Evolutionary conservation across 2,888 invertebrate genomes (phyloP).

Genomic region (Philopedon plagiatum): DNA sequence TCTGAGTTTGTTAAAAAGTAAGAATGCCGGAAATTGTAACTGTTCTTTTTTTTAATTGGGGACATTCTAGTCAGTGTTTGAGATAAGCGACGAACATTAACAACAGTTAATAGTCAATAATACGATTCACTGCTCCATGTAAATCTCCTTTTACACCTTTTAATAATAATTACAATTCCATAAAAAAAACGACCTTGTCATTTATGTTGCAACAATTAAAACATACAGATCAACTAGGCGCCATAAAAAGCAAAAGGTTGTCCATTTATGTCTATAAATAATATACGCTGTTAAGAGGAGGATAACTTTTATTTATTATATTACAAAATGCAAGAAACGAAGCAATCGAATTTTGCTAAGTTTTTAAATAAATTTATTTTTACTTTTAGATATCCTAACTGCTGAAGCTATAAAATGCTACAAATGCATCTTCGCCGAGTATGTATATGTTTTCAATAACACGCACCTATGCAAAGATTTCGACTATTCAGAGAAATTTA

Average conservation of each 20-base stretch:
- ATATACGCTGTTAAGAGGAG: conserved; percentile 1
- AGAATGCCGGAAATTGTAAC: too few species aligned
- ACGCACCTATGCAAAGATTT: conserved; percentile 80
- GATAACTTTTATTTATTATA: conserved; percentile 27
- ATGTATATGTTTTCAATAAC: conserved; percentile 72
- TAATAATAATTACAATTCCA: background rate
- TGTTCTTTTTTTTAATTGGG: too few species aligned
- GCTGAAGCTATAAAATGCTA: conserved; percentile 75
- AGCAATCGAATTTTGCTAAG: background rate
- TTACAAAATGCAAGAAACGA: conserved; percentile 15
- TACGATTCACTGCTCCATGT: background rate
- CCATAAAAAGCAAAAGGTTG: conserved; percentile 18
- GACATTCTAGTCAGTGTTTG: too few species aligned
- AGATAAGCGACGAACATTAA: too few species aligned
- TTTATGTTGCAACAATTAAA: background rate
- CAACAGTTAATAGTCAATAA: too few species aligned
- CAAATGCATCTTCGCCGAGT: conserved; percentile 79
- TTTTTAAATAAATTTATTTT: conserved; percentile 14
- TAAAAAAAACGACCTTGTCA: conserved; percentile 22
- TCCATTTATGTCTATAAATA: conserved; percentile 11
- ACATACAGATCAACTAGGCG: background rate
- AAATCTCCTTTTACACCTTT: background rate
- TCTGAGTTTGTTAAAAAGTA: too few species aligned
- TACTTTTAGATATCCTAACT: conserved; percentile 52
- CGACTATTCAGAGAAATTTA: conserved; percentile 78